phyloP scores from a whole-genome alignment of 2,888 invertebrate genomes.

The Tetanocera ferruginea region DNA sequence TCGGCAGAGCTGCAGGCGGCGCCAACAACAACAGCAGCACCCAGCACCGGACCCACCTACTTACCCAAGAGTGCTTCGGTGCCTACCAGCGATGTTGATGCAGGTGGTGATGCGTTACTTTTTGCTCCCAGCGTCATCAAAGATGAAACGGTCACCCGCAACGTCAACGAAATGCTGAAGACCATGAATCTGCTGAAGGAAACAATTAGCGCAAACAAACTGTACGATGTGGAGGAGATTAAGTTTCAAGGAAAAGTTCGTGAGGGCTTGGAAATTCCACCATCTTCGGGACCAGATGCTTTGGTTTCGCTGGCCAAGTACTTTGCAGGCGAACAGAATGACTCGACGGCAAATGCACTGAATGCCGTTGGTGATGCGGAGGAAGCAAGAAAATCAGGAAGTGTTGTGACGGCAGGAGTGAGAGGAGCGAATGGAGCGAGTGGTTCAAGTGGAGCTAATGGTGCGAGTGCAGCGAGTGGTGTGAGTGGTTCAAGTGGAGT shows the following conservation, averaged over 20 bases:
- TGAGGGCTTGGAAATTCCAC: conserved; percentile 78
- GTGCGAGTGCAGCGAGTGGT: too few species aligned
- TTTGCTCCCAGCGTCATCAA: conserved; percentile 56
- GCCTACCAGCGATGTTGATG: conserved; percentile 43
- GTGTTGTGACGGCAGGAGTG: neutral
- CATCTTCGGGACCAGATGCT: conserved; percentile 82
- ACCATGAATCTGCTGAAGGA: conserved; percentile 76
- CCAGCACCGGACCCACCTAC: conserved; percentile 65
- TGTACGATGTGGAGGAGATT: conserved; percentile 59
- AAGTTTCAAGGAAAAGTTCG: conserved; percentile 72
- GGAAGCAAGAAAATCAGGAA: neutral
- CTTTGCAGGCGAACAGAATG: conserved; percentile 74
- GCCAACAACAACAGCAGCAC: conserved; percentile 51
- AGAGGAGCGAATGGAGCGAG: neutral
- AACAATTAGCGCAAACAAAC: conserved; percentile 70
- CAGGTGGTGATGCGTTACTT: conserved; percentile 56
- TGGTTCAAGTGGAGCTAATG: neutral
- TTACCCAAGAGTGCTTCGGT: conserved; percentile 56
- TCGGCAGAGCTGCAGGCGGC: conserved; percentile 48
- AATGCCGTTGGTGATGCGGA: conserved; percentile 7
- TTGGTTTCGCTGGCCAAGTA: conserved; percentile 84
- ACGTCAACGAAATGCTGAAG: conserved; percentile 79
- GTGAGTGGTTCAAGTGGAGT: too few species aligned
- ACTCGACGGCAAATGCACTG: conserved; percentile 55
- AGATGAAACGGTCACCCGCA: conserved; percentile 73